Base-by-base conservation (phyloP, 2,113 vertebrate genomes). In the Cnemophilus loriae region DNA sequence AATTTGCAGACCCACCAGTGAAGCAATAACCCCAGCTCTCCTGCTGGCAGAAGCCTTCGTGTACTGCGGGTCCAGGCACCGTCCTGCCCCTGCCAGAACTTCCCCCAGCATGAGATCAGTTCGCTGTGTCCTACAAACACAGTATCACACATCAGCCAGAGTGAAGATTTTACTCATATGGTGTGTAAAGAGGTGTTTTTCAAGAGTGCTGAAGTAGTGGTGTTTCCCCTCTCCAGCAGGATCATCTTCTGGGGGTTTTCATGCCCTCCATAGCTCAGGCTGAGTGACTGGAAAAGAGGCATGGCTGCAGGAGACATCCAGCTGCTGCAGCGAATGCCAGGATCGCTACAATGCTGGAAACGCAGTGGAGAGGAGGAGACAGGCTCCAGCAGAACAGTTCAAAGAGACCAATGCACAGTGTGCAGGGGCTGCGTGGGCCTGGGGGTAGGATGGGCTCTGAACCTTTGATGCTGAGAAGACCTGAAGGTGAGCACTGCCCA, bases 11-110 rank as follows among this genome's bases (percentile, higher is more conserved):
- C 33, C 41, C 42, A 41, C 49, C 28, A 77, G 57, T 27, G 28
- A 76, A 92, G n/a, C 11, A 16, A 35, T 19, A 39, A 55, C 18
- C 2, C 0, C 71, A 80, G 18, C 53, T 37, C 41, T 87, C 39
- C 56, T 1, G 0, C 61, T 55, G 78, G 78, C 61, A 91, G 73
- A 53, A 69, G 59, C 28, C 84, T 41, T 1, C 0, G 2, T 1
- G 4, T 60, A 24, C 55, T 5, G 2, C 1, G 10, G 32, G n/a
- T 74, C 64, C 1, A 0, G 53, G 37, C 9, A 13, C 42, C 0
- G 0, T 53, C 63, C 47, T 63, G 70, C 57, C 49, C 30, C 39
- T 5, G 8, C 67, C 57, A 90, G 39, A 35, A 18, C 70, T 23
- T 24, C 2, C 8, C 39, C 14, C 32, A 56, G 30, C 0, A 0